These are phyloP conservation scores for Neogale vison DNA, from an alignment of 2,113 vertebrate genomes.

Conservation along the genomic window DNA sequence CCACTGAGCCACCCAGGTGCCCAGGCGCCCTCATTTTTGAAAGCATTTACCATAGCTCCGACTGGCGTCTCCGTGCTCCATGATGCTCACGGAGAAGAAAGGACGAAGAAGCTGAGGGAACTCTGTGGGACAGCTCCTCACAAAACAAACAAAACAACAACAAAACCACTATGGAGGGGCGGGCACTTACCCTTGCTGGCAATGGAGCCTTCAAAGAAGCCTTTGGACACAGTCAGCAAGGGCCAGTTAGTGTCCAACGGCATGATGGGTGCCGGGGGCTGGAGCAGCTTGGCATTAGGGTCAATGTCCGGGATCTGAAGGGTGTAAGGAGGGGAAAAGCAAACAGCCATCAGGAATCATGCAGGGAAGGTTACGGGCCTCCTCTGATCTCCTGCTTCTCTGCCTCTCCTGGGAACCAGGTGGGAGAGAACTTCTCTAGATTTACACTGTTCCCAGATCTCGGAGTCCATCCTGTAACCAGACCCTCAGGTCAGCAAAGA, in stretches of 20 bases:
- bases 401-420: background rate
- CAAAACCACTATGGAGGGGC: background rate
- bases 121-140: background rate
- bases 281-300: slow-evolving; percentile 92
- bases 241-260: slow-evolving; percentile 99
- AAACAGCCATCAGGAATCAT: background rate
- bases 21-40: background rate
- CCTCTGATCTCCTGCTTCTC: background rate
- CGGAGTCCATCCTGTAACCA: background rate
- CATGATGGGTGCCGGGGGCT: slow-evolving; percentile 96
- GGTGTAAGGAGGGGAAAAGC: background rate
- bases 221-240: slow-evolving; percentile 95
- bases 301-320: slow-evolving; percentile 94
- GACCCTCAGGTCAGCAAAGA: background rate
- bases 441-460: slow-evolving; percentile 20
- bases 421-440: background rate
- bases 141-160: background rate
- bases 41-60: background rate
- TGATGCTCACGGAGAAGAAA: background rate
- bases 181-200: slow-evolving; percentile 90
- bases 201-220: slow-evolving; percentile 97
- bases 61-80: background rate
- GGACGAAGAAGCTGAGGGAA: background rate
- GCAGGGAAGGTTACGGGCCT: fast-evolving
- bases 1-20: too few species aligned